Conservation (phyloP, 2,113 vertebrate species). For the Menura novaehollandiae region DNA sequence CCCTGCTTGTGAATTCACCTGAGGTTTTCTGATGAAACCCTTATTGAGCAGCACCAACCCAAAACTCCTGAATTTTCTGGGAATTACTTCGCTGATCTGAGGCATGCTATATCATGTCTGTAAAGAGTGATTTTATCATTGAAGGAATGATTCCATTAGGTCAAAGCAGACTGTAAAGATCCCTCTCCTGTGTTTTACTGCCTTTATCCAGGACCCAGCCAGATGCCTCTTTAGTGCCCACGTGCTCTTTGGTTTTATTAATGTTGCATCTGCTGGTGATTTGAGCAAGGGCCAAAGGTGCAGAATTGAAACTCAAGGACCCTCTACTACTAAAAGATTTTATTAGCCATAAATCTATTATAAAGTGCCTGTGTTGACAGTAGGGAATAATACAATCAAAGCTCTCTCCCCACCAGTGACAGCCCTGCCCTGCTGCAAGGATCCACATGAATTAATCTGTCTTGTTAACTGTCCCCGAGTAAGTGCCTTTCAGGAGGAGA, state of each 20-base stretch:
- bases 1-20: neutral
- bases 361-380: conserved; percentile 44
- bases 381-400: conserved; percentile 51
- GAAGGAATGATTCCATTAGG: neutral
- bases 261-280: conserved; percentile 47
- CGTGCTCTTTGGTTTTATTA: conserved; percentile 48
- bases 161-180: conserved; percentile 17
- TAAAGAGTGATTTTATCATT: neutral
- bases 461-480: neutral
- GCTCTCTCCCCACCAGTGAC: conserved; percentile 26
- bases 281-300: conserved; percentile 54
- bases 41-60: neutral
- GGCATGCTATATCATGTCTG: neutral
- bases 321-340: conserved; percentile 49
- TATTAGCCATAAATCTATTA: conserved; percentile 52
- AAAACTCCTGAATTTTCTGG: neutral
- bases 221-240: conserved; percentile 36
- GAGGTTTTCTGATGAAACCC: neutral
- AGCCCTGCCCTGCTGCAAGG: conserved; percentile 7
- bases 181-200: conserved; percentile 2
- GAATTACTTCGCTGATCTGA: neutral
- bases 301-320: conserved; percentile 58
- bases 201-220: neutral
- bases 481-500: conserved; percentile 20
- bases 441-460: conserved; percentile 46